phyloP scores from a whole-genome alignment of 2,797 vertebrate genomes.

The Pseudochirops cupreus region DNA sequence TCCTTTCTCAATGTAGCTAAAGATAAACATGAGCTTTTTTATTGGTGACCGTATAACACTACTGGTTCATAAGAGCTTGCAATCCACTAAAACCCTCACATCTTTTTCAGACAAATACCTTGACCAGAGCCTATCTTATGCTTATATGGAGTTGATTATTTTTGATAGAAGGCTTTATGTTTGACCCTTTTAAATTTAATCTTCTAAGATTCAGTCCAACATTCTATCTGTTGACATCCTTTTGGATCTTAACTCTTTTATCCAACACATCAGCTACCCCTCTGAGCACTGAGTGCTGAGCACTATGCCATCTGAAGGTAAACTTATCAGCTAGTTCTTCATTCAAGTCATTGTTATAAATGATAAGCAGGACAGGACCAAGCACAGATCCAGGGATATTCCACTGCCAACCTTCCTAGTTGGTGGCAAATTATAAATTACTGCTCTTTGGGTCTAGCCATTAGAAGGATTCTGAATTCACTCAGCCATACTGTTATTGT shows the following conservation, averaged over 20 bases:
- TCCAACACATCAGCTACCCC: neutral
- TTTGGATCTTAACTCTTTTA: neutral
- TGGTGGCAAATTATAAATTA: neutral
- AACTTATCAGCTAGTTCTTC: neutral
- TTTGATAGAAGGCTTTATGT: neutral
- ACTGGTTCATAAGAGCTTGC: neutral
- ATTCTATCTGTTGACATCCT: neutral
- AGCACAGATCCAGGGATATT: neutral
- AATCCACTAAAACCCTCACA: neutral
- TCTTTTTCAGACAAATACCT: neutral
- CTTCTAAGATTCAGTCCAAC: neutral
- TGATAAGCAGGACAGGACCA: neutral
- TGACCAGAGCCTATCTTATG: neutral
- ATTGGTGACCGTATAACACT: neutral
- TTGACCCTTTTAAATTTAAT: neutral
- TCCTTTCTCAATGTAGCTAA: neutral
- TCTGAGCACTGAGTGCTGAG: neutral
- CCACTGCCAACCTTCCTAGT: neutral
- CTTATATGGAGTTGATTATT: neutral
- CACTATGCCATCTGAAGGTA: neutral
- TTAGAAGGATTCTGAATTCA: neutral
- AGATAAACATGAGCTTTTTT: neutral
- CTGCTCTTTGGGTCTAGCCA: neutral
- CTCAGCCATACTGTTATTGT: neutral
- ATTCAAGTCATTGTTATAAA: neutral